Percentiles rank a stretch among this genome's conserved stretches.
Evolutionary conservation across 37 sponge, comb jelly and placozoan species (phyloP).

Genomic region (Hormiphora californensis): DNA sequence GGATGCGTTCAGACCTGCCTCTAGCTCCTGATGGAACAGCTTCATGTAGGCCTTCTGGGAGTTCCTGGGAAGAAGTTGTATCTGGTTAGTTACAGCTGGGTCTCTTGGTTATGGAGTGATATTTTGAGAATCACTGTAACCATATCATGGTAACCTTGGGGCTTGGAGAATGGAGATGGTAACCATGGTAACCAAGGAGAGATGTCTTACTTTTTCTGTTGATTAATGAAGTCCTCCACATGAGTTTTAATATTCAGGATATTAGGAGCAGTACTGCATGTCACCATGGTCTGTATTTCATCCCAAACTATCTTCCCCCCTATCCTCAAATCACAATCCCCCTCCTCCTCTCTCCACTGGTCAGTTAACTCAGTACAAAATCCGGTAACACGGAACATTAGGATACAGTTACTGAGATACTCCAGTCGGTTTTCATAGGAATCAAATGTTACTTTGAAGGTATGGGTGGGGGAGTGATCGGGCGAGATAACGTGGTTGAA

Average conservation of each 20-base stretch:
- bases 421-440: neutral
- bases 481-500: slow-evolving; percentile 47
- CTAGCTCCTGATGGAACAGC: slow-evolving; percentile 34
- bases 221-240: slow-evolving; percentile 22
- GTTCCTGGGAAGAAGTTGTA: neutral
- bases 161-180: neutral
- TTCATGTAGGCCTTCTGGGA: slow-evolving; percentile 38
- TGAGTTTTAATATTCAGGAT: slow-evolving; percentile 29
- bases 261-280: slow-evolving; percentile 30
- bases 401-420: slow-evolving; percentile 52
- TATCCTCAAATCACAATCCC: neutral
- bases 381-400: slow-evolving; percentile 18
- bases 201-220: slow-evolving; percentile 43
- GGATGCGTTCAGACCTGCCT: too few relatives aligned
- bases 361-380: slow-evolving; percentile 37
- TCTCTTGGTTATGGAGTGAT: too few relatives aligned
- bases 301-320: slow-evolving; percentile 32
- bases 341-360: slow-evolving; percentile 21
- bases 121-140: too few relatives aligned
- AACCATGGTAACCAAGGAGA: neutral
- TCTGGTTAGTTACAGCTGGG: too few relatives aligned
- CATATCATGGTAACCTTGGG: too few relatives aligned
- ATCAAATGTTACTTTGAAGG: neutral
- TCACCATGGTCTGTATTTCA: slow-evolving; percentile 9
- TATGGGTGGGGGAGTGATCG: neutral